These are phyloP conservation scores for Eupleurogrammus muticus DNA, from an alignment of 2,797 vertebrate genomes.

Conservation along the genomic window DNA sequence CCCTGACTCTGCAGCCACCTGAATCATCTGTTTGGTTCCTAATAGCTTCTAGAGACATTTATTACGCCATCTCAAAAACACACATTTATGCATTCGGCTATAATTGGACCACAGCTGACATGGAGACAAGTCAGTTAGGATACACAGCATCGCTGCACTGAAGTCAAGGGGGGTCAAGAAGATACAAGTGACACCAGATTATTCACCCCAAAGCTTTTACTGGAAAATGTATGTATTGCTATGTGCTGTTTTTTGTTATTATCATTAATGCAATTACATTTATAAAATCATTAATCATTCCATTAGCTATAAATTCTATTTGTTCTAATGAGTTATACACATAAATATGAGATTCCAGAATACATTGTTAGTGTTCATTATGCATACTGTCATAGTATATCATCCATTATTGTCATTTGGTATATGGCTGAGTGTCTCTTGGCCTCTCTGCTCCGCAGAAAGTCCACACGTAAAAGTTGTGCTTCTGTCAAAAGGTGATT, in stretches of 20 bases:
- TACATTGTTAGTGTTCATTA: background rate
- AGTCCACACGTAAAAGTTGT: background rate
- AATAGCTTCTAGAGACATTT: background rate
- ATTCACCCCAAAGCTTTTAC: background rate
- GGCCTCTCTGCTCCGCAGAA: background rate
- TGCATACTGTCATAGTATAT: background rate
- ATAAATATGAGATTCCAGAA: too few relatives aligned
- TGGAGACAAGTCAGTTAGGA: background rate
- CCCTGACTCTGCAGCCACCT: background rate
- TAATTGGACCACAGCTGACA: background rate
- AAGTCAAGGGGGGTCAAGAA: background rate
- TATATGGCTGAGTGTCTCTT: background rate
- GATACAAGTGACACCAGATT: background rate
- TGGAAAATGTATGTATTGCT: background rate
- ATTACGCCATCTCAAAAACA: background rate
- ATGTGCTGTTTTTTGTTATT: background rate
- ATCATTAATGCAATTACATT: background rate
- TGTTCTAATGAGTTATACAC: too few relatives aligned
- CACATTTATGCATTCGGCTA: background rate
- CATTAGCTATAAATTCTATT: too few relatives aligned
- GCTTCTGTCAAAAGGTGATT: background rate
- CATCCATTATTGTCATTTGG: background rate
- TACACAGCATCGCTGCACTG: background rate
- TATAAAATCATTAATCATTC: too few relatives aligned
- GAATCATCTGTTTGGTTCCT: background rate